These are phyloP conservation scores for Lymantria dispar DNA, from an alignment of 2,888 invertebrate species.

Conservation along the genomic window DNA sequence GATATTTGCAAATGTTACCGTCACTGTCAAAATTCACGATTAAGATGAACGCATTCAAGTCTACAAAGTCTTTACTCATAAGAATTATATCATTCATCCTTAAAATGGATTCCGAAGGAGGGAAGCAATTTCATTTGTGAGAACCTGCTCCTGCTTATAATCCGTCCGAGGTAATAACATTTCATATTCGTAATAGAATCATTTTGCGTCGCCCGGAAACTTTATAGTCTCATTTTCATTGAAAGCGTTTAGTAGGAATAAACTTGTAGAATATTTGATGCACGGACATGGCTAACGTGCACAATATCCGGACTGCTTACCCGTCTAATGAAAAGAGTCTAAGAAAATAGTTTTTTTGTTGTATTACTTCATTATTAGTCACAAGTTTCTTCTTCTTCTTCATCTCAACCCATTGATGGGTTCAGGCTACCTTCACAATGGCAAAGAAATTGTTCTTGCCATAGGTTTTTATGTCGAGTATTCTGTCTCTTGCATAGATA, in stretches of 20 bases:
- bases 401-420: too few relatives aligned
- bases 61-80: conserved; percentile 76
- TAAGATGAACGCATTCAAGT: conserved; percentile 60
- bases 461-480: too few relatives aligned
- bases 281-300: conserved; percentile 55
- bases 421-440: too few relatives aligned
- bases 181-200: conserved; percentile 83
- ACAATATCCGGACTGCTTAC: conserved; percentile 68
- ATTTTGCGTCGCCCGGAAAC: conserved; percentile 78
- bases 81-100: conserved; percentile 80
- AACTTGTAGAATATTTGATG: conserved; percentile 79
- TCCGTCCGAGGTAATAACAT: conserved; percentile 82
- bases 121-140: conserved; percentile 81
- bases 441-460: too few relatives aligned
- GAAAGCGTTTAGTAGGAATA: conserved; percentile 79
- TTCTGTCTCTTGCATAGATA: too few relatives aligned
- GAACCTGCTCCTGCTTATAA: conserved; percentile 81
- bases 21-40: conserved; percentile 28
- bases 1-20: conserved; percentile 8
- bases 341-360: conserved; percentile 36
- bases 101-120: conserved; percentile 81
- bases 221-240: conserved; percentile 82
- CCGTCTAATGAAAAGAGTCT: conserved; percentile 54
- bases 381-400: too few relatives aligned
- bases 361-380: too few relatives aligned